Evolutionary conservation across 2,113 vertebrate species (phyloP), one percentile per base, ranked within the genome.

Genomic region (Dunckerocampus dactyliophorus): DNA sequence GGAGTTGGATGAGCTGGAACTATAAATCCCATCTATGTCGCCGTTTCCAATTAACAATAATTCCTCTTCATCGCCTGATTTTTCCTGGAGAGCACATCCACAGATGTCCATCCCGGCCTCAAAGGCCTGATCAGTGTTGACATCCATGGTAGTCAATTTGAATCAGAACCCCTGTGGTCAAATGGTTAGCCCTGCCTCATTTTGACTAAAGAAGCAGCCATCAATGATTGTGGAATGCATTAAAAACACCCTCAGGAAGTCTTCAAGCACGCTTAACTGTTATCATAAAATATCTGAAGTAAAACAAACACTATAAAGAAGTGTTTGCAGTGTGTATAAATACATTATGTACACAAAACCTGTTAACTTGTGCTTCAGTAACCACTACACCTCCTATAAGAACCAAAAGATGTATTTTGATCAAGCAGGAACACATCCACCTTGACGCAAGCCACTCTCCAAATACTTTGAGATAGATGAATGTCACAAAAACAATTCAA

Each of bases 1-100:
- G n/a, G 71, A 57, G 6, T 59, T 65, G 0, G 81, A 80, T 5
- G 76, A 82, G 14, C 79, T 76, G 10, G 79, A 84, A 65, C 72
- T 80, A 51, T 71, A 63, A 1, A 67, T 64, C 14, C 51, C 66
- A 63, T 79, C 55, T 1, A 6, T 15, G 20, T 56, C 56, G 22
- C n/a, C 63, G 13, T 50, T 52, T 1, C 46, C 1, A 0, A n/a
- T 22, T 7, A 15, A 39, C 8, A 39, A 3, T 0, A 53, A 16
- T 8, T 1, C 19, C 16, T 60, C 47, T 50, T 3, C 58, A 11
- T 65, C 58, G 0, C 10, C 17, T 21, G 24, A 52, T 1, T 6
- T 7, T 51, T 37, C 69, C n/a, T 62, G 34, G 20, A 8, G 17
- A 2, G 53, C 24, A 6, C 20, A 61, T 0, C 12, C 43, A 8